Evolutionary conservation across 2,797 vertebrate genomes (phyloP), one percentile per base, ranked within the genome.

Genomic region (Galago senegalensis): DNA sequence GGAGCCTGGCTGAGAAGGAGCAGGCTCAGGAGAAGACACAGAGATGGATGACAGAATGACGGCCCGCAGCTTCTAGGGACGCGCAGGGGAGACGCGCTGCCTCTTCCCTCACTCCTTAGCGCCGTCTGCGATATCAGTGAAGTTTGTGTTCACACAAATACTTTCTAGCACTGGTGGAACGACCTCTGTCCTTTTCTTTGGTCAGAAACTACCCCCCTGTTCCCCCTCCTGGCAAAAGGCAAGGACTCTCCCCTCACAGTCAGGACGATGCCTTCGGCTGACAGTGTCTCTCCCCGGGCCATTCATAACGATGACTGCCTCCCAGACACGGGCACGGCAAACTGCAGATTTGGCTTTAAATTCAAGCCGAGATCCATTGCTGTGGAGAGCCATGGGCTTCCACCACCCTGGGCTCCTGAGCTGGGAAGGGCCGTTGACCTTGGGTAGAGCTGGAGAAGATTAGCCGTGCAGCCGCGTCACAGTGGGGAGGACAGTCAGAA

Each of bases 261-360:
- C 25, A 40, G 31, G 7, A 84, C 49, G 60, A 11, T 34, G 11
- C 56, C 53, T 75, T 21, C 49, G 69, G 84, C 21, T 31, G 49
- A 65, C 12, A 67, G 8, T 46, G 2, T 60, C 79, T 93, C 58
- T 95, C 3, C 29, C 20, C 82, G 25, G 16, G 37, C 3, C 21
- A 82, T 82, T 94, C 56, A 75, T 89, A 37, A 63, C 8, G 58
- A 27, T 58, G 27, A 87, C n/a, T 87, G 14, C 58, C 93, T 91
- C 81, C 4, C 60, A 89, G 58, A 34, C 34, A 63, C 27, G 7
- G 17, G 2, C 49, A 29, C 34, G 25, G 56, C 46, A 95, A 95
- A 43, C 5, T 87, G 43, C 3, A 81, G 31, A 20, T 81, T 81
- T 53, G 65, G 25, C 65, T 63, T 93, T 80, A 25, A 72, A 31